These are phyloP conservation scores for Petrophora chlorosata DNA, from an alignment of 2,888 invertebrate genomes.

Conservation along the genomic window DNA sequence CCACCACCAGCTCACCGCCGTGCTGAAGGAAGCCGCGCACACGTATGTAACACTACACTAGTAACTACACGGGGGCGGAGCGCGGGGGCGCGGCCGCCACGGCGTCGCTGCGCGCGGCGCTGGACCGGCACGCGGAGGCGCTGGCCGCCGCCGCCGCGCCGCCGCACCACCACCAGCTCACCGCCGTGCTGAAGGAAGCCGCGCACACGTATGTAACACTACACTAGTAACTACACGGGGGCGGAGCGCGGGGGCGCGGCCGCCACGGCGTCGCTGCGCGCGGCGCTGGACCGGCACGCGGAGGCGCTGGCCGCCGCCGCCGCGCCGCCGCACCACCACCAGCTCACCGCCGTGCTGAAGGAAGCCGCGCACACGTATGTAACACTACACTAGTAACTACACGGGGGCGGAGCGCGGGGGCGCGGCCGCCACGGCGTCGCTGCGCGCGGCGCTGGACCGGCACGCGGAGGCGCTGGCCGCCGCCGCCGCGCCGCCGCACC, in stretches of 20 bases:
- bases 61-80: slow-evolving; percentile 72
- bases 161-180: slow-evolving; percentile 45
- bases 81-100: slow-evolving; percentile 52
- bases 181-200: slow-evolving; percentile 53
- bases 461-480: slow-evolving; percentile 58
- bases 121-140: slow-evolving; percentile 61
- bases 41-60: no score
- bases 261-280: slow-evolving; percentile 28
- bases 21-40: slow-evolving; percentile 58
- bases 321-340: slow-evolving; percentile 39
- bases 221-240: no score
- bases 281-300: slow-evolving; percentile 63
- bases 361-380: slow-evolving; percentile 60
- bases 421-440: slow-evolving; percentile 23
- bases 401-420: slow-evolving; percentile 71
- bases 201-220: slow-evolving; percentile 61
- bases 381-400: no score
- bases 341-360: slow-evolving; percentile 50
- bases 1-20: slow-evolving; percentile 48
- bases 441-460: slow-evolving; percentile 58
- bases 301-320: slow-evolving; percentile 47
- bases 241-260: slow-evolving; percentile 64
- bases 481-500: slow-evolving; percentile 32
- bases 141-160: slow-evolving; percentile 37
- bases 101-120: slow-evolving; percentile 46